These are phyloP conservation scores for Sarcophaga peregrina DNA, from an alignment of 1,140 invertebrate species.

Conservation along the genomic window DNA sequence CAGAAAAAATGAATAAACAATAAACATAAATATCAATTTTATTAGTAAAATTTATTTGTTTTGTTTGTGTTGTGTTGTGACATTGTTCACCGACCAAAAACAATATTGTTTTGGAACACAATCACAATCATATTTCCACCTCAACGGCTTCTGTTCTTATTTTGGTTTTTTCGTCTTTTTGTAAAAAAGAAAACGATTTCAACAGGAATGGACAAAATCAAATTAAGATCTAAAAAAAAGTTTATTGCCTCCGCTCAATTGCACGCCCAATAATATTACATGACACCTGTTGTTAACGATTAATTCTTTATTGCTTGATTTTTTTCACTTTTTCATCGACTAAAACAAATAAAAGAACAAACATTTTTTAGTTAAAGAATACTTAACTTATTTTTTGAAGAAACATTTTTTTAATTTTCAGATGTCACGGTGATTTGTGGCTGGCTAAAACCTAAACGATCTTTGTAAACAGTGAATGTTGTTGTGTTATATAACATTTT, in stretches of 20 bases:
- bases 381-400: too few relatives aligned
- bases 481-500: too few relatives aligned
- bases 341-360: not conserved
- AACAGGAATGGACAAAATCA: too few relatives aligned
- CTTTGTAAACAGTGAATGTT: too few relatives aligned
- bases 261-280: not conserved
- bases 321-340: not conserved
- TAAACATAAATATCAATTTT: constrained; percentile 39
- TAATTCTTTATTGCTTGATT: not conserved
- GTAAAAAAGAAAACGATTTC: too few relatives aligned
- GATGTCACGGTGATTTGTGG: too few relatives aligned
- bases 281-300: constrained; percentile 30
- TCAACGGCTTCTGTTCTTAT: constrained; percentile 8
- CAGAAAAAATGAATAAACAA: not conserved
- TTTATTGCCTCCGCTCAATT: too few relatives aligned
- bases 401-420: too few relatives aligned
- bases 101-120: constrained; percentile 29
- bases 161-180: too few relatives aligned
- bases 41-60: constrained; percentile 38
- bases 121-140: constrained; percentile 20
- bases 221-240: too few relatives aligned
- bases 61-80: constrained; percentile 27
- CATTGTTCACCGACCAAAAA: constrained; percentile 36
- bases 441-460: too few relatives aligned
- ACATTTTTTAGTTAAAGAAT: too few relatives aligned